phyloP scores from a whole-genome alignment of 2,113 vertebrate genomes.

The Phocoena sinus region DNA sequence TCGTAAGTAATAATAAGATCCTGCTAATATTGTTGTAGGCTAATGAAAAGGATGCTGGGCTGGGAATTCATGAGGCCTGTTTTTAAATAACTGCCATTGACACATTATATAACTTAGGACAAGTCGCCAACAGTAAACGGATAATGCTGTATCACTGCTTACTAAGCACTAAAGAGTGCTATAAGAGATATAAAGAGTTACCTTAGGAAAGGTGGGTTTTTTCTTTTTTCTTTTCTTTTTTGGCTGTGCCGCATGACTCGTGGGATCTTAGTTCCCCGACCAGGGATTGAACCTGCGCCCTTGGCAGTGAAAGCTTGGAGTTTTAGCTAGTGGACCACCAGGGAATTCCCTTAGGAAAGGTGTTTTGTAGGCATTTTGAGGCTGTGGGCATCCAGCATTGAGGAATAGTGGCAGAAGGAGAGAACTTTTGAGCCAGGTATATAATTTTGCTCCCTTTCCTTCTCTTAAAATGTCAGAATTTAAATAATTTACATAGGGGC shows the following conservation, averaged over 20 bases:
- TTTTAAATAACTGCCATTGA: not conserved
- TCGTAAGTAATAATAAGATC: slow-evolving; percentile 8
- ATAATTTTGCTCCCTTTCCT: slow-evolving; percentile 16
- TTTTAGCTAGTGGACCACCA: not conserved
- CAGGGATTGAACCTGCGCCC: not conserved
- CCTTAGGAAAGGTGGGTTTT: not conserved
- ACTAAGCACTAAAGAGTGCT: slow-evolving; percentile 7
- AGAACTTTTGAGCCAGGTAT: not conserved
- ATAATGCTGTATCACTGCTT: slow-evolving; percentile 29
- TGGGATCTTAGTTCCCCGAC: not conserved
- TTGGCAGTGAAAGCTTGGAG: not conserved
- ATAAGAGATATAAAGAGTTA: not conserved
- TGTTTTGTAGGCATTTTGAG: not conserved
- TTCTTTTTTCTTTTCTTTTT: not conserved
- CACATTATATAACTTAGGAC: slow-evolving; percentile 31
- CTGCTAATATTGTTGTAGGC: not conserved
- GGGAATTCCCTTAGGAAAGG: not conserved
- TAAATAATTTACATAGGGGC: not conserved
- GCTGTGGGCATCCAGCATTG: not conserved
- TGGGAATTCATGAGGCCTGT: not conserved
- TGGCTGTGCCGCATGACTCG: not conserved
- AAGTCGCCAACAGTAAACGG: slow-evolving; percentile 31
- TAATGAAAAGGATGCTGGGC: slow-evolving; percentile 7
- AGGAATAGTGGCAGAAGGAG: not conserved
- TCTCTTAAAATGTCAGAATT: slow-evolving; percentile 21